Evolutionary conservation across 2,888 invertebrate species (phyloP), one percentile per base, ranked within the genome.

Genomic region (Cremastinae sp.): DNA sequence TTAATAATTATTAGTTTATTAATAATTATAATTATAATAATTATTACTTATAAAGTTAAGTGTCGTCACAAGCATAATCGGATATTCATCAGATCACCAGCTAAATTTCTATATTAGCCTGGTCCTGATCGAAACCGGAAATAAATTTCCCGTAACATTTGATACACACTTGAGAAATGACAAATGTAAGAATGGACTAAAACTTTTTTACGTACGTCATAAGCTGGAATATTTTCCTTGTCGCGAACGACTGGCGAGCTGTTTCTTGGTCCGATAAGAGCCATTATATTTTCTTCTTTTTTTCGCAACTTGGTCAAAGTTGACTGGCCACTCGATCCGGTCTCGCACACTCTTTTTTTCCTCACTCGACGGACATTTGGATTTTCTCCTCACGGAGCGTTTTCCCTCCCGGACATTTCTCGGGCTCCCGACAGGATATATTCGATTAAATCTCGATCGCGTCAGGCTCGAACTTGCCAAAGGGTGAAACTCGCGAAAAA

Each of bases 211-310:
- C 91, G 90, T 89, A 94, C 94, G 92, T 94, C 93, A 84, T 94
- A 94, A 49, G 93, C 93, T 83, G 94, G 94, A 81, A 92, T 90
- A 83, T 92, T 92, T 81, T 94, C 92, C 88, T 92, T 94, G 89
- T 94, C 94, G 89, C 91, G 91, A 86, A 93, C 92, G 83, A 93
- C 90, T 58, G 93, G 93, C 81, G 91, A 92, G 81, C 93, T 93
- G 89, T 94, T 93, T 90, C 93, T 92, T 47, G 93, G 92, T 84
- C 91, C 91, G 77, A 91, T 92, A 83, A 91, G 88, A 75, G 87
- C 84, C 87, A 87, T 88, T 59, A 28, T 28, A n/a, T 81, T 78
- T 74, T 16, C 35, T 64, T 74, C 66, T 39, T 10, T 39, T 51
- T 62, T 56, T 49, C 61, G 28, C 28, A 28, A 28, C 28, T 28